Conservation (phyloP, 2,113 vertebrate genomes). For the Plecotus auritus region DNA sequence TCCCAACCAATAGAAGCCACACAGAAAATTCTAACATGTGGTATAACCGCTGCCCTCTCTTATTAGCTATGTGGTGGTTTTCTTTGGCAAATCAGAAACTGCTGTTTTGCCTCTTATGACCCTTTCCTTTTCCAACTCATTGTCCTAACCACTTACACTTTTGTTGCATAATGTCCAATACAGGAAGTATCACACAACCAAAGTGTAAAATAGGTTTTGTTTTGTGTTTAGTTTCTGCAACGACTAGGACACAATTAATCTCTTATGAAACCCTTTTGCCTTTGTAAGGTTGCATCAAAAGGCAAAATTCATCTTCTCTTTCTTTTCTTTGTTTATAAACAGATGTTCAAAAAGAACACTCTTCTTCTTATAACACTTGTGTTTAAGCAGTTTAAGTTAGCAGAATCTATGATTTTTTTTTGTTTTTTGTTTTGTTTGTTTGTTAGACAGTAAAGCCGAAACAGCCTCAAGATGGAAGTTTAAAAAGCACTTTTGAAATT, state of each 20-base stretch:
- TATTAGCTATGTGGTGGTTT: constrained; percentile 43
- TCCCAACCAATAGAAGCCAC: neutral
- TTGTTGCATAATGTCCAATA: constrained; percentile 3
- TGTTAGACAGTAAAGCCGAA: constrained; percentile 56
- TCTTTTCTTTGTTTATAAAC: constrained; percentile 68
- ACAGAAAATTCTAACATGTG: constrained; percentile 58
- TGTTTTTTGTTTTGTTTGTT: neutral
- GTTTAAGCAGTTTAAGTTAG: constrained; percentile 66
- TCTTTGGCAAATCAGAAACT: constrained; percentile 37
- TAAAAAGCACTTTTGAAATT: constrained; percentile 70
- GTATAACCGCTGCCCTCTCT: constrained; percentile 56
- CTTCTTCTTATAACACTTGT: constrained; percentile 72
- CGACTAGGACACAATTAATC: constrained; percentile 18
- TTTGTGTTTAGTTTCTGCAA: constrained; percentile 31
- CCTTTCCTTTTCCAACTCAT: constrained; percentile 19
- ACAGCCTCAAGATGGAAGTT: constrained; percentile 59
- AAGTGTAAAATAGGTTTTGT: constrained; percentile 7
- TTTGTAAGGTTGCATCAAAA: constrained; percentile 35
- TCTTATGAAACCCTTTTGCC: constrained; percentile 32
- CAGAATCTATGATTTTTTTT: constrained; percentile 29
- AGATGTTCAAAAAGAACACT: constrained; percentile 69
- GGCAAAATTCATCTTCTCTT: constrained; percentile 72
- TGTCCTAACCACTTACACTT: constrained; percentile 33
- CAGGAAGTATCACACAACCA: constrained; percentile 15
- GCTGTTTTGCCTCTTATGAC: constrained; percentile 34